These are phyloP conservation scores for Baryphthengus martii DNA, from an alignment of 2,113 vertebrate genomes.

Conservation along the genomic window DNA sequence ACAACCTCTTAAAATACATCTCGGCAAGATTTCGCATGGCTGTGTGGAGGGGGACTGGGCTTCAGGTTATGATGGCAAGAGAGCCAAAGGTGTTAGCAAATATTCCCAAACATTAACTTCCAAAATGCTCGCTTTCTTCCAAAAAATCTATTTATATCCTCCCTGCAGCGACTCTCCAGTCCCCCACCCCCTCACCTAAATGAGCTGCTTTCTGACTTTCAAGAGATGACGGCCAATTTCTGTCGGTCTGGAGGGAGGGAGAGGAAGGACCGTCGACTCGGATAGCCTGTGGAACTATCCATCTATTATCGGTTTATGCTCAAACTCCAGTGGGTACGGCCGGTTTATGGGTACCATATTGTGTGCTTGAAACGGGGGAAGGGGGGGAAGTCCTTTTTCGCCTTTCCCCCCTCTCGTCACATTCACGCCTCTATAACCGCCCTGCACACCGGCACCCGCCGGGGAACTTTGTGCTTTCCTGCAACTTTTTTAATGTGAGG, in stretches of 20 bases:
- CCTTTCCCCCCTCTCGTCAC: not conserved
- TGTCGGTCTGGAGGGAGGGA: not conserved
- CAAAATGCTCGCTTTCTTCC: not conserved
- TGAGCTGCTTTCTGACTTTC: not conserved
- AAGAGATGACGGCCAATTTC: not conserved
- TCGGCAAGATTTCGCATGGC: not conserved
- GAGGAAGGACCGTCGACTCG: not conserved
- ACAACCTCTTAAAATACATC: slow-evolving; percentile 15
- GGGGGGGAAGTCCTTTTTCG: not conserved
- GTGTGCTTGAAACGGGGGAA: not conserved
- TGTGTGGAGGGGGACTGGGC: not conserved
- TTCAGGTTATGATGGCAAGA: not conserved
- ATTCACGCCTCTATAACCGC: not conserved
- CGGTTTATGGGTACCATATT: not conserved
- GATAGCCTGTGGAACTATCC: slow-evolving; percentile 10
- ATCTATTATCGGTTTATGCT: not conserved
- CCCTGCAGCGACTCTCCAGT: slow-evolving; percentile 14
- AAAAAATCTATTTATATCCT: slow-evolving; percentile 39
- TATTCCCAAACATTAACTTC: not conserved
- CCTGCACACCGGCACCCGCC: not conserved
- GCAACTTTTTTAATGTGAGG: too few species aligned
- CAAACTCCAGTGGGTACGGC: slow-evolving; percentile 1
- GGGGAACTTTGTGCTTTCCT: slow-evolving; percentile 24
- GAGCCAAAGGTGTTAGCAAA: not conserved
- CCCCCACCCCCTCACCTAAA: slow-evolving; percentile 33